Base-by-base conservation (phyloP, 2,888 invertebrate genomes). In the Eucera pruinosa region DNA sequence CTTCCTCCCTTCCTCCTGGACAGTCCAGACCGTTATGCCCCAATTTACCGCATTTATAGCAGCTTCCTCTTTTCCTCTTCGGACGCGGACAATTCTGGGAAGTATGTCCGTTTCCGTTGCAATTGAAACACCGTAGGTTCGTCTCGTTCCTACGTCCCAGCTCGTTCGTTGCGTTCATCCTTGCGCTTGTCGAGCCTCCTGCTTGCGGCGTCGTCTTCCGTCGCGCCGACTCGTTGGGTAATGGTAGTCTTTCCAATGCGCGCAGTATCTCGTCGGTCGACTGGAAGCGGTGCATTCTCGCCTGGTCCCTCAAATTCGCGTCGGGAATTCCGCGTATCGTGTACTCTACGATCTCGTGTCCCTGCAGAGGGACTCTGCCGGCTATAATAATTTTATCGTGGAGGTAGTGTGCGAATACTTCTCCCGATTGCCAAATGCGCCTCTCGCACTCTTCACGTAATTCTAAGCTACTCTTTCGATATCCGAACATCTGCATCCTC, bases 31-130 rank as follows among this genome's bases (percentile, higher is more conserved):
- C n/a, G 6, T 30, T 2, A 30, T 50, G 50, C 2, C n/a, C n/a
- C n/a, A n/a, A n/a, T n/a, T n/a, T n/a, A n/a, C n/a, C n/a, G n/a
- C n/a, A n/a, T n/a, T n/a, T 15, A 30, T 30, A 50, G 30, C 30
- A 50, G 50, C 27, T 50, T 2, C n/a, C n/a, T 30, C 5, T 50
- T n/a, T 27, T 30, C n/a, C 50, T 27, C 50, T 30, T 50, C 50
- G 50, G 50, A 4, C 50, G 50, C 5, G 50, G 27, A 15, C 50
- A 50, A 30, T 50, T 50, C 5, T 30, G 30, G 1, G 30, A 15
- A 7, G 30, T 4, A 7, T 27, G 50, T 4, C 50, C 27, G 3
- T 2, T 5, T n/a, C 4, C 50, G 27, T 30, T 27, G 50, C 50
- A 50, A 25, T 50, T 50, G n/a, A 30, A 50, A 30, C 50, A 50